Evolutionary conservation across 1,140 invertebrate genomes (phyloP), one percentile per base, ranked within the genome.

Genomic region (Macrobrachium nipponense): DNA sequence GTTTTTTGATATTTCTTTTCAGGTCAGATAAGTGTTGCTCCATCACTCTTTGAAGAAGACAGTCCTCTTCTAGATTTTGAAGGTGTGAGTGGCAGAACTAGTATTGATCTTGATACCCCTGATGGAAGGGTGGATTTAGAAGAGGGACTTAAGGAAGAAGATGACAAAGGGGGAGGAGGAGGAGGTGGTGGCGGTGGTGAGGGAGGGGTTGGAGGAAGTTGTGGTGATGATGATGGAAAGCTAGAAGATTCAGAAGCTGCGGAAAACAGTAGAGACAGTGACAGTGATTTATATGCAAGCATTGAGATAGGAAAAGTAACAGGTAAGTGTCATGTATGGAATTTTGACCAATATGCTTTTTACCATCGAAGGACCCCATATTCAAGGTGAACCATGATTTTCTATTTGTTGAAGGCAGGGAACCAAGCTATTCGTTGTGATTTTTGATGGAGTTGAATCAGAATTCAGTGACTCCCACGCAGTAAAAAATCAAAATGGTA

Each of bases 1-100:
- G 17, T 20, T 10, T 44, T 5, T 72, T 11, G 14, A 64, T 43
- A 27, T 43, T n/a, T 15, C 12, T 58, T 88, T 89, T 66, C 66
- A 91, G 91, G 91, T 90, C 90, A 91, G 82, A 89, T 90, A 80
- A 90, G 90, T 84, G 87, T 91, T 6, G 87, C 89, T 70, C 87
- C 89, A 61, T 88, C 90, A 17, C 80, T 89, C 6, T 60, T 84
- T 64, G 81, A 73, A 14, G 89, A 90, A 20, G 90, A 89, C 11
- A 86, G 76, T 82, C 51, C 86, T 23, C 60, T 90, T 72, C 62
- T 90, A 15, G 90, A 90, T 82, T 64, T 87, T n/a, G 89, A 89
- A 51, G 68, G 61, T 27, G 87, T 86, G 8, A 60, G 84, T 80
- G 77, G 66, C n/a, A 72, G 36, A 51, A 70, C 80, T 43, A 86